Base-by-base conservation (phyloP, 2,888 invertebrate genomes). In the Orchesellides sinensis region DNA sequence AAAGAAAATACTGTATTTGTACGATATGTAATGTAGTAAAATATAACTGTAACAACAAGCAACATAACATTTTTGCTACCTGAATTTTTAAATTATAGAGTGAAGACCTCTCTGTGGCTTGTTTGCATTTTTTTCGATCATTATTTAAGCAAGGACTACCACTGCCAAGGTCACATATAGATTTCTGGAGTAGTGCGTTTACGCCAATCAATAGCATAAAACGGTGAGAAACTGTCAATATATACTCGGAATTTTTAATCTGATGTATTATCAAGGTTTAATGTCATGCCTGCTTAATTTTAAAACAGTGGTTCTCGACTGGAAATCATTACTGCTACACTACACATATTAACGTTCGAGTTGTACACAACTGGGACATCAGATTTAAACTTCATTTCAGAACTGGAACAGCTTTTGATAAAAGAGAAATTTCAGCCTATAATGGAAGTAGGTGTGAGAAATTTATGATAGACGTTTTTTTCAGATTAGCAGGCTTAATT, bases 261-360 rank as follows among this genome's bases (percentile, higher is more conserved):
- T 59, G 10, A 61, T 10, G 4, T 6, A 61, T 6, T 4, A 27
- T 6, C 25, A 54, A 14, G 49, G 19, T 21, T 19, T 8, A 21
- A 4, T n/a, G 5, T 47, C 47, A 47, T 47, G 12, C 12, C 5
- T 35, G 5, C 35, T 35, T 35, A 47, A 47, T 10, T n/a, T 52
- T 4, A 21, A 52, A 21, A 29, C 17, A 87, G 86, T 4, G 80
- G 73, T 0, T 61, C 82, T 23, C 47, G 66, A 63, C 49, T 85
- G 12, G 83, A 86, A 56, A 69, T 88, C 5, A 77, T 87, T 2
- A 83, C 85, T 21, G 77, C 74, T 49, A 86, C 86, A 0, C 63
- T 87, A 27, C 82, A 88, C 68, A 88, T 88, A 40, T 45, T 79
- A 1, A 78, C 86, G 0, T 84, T 88, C 47, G 88, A 88, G 72